Percentiles rank a stretch among this genome's conserved stretches.
Evolutionary conservation across 2,113 vertebrate genomes (phyloP).

Genomic region (Brachirus orientalis): DNA sequence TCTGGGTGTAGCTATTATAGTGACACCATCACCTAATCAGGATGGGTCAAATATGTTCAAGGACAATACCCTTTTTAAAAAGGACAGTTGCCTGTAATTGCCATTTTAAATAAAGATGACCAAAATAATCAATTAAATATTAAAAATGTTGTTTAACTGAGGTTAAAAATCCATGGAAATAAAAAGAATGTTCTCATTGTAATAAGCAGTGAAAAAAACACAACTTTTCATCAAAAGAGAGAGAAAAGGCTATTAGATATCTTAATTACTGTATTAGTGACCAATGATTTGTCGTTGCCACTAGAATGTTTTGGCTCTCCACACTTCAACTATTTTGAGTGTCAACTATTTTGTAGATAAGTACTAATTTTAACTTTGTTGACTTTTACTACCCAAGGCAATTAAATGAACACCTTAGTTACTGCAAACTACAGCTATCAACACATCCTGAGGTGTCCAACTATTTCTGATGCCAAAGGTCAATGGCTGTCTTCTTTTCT

Average conservation of each 20-base stretch:
- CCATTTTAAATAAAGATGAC: neutral
- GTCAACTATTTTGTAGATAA: no score
- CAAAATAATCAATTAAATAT: no score
- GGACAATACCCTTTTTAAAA: neutral
- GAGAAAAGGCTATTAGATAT: no score
- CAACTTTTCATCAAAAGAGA: no score
- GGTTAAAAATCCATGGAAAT: neutral
- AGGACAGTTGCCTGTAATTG: neutral
- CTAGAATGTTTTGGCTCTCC: neutral
- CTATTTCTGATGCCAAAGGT: conserved; percentile 76
- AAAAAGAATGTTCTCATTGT: neutral
- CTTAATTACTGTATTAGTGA: no score
- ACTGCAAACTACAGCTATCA: conserved; percentile 51
- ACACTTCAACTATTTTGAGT: neutral
- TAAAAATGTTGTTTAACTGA: neutral
- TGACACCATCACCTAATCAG: neutral
- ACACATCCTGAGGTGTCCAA: conserved; percentile 65
- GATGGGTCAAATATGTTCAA: neutral
- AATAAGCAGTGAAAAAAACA: neutral
- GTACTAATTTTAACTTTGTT: no score
- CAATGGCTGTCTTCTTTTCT: conserved; percentile 69
- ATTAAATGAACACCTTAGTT: conserved; percentile 50
- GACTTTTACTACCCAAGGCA: no score
- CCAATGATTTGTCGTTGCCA: no score
- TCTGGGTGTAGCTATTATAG: conserved; percentile 30